Evolutionary conservation across 1,140 invertebrate species (phyloP), one percentile per base, ranked within the genome.

Genomic region (Lutraria rhynchaena): DNA sequence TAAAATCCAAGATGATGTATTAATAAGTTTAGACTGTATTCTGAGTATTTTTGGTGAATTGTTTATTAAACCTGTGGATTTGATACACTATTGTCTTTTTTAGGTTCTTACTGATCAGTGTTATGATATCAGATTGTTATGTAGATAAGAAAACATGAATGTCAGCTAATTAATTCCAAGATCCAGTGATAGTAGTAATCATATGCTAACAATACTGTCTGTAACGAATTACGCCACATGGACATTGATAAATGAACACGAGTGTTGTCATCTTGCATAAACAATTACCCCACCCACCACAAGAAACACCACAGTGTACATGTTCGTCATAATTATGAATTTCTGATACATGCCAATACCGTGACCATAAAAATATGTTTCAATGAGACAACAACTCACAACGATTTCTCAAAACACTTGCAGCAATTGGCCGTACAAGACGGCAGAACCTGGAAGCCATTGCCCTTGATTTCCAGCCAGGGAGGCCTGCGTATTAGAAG

Each of bases 381-480:
- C 31, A 46, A 13, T 15, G 27, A 15, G 49, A 7, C 22, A 46
- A 24, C 29, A 0, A 51, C 17, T 80, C 84, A 86, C 82, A 53
- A 35, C 60, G 49, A 27, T 17, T 71, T 58, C 53, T 73, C 4
- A 60, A 33, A 5, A 87, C 55, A 80, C 55, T 83, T 29, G 58
- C 31, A 17, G 74, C 76, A 4, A 84, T 53, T 17, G 86, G 86
- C 44, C 86, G 51, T 19, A 85, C 31, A 35, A 85, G 31, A 55
- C 82, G 75, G 55, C 80, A 82, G 61, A 87, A 49, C 70, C 76
- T 85, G n/a, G 86, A 87, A 71, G 86, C 86, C 86, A 87, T 87
- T 85, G 73, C 73, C 78, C 67, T 78, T 84, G 80, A 78, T 70
- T 57, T 44, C 15, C 9, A 11, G 60, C 24, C 24, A 67, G 63